Evolutionary conservation across 2,888 invertebrate genomes (phyloP), one percentile per base, ranked within the genome.

Genomic region (Andrena chrysosceles): DNA sequence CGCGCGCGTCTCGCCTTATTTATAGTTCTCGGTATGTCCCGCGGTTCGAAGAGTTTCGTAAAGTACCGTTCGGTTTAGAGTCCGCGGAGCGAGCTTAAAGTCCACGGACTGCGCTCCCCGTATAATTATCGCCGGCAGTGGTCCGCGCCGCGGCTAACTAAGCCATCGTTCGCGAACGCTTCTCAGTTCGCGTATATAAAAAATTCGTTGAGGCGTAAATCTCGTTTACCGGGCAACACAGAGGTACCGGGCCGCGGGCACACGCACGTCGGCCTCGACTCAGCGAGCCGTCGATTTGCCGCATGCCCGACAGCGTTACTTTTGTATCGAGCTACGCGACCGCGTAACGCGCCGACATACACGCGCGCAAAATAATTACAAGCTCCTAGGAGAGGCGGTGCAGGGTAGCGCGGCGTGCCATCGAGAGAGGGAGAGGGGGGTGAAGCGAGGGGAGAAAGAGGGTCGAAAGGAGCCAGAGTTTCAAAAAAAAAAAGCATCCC

Each of bases 261-360:
- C 67, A 54, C 23, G 31, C 66, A 33, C 31, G 62, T 67, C 75
- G 63, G 59, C 77, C 59, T 68, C 68, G 62, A 83, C 71, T 85
- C 75, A 31, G 62, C 69, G 74, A 74, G 77, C 59, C 84, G 67
- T 59, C 77, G 60, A 69, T 68, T 60, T 33, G 80, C 78, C 79
- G 78, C 78, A 77, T 77, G 56, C 79, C 79, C 77, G 79, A 79
- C 77, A 79, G 49, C 79, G 77, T 77, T 79, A 79, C 79, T 79
- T 80, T 78, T 80, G 66, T 54, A 71, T 80, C 70, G 67, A 67
- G 62, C 80, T 81, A 72, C 54, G 80, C 71, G 67, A 71, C 79
- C 71, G 79, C 79, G 80, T 80, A 72, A 80, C 80, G 60, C 77
- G 79, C 31, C 70, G 70, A 66, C 74, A 75, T 68, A 69, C 63